A percentile compares a stretch with the other conserved stretches of the same genome.
phyloP scores from a whole-genome alignment of 2,888 invertebrate species.

The Eilema sororculum region DNA sequence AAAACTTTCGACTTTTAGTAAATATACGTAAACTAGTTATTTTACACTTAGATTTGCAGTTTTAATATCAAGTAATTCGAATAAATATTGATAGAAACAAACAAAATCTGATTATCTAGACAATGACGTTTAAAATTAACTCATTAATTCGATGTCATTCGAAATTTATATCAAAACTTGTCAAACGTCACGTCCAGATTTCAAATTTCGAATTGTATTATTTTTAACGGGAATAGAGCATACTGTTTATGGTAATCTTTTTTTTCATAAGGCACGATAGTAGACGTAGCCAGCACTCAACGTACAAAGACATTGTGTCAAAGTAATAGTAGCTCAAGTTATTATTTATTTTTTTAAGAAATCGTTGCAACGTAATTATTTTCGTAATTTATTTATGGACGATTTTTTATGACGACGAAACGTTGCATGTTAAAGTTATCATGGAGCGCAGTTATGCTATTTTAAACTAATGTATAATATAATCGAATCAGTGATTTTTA shows the following conservation, averaged over 20 bases:
- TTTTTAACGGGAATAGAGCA: neutral
- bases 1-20: no score
- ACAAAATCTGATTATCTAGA: no score
- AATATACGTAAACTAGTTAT: no score
- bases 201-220: neutral
- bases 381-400: neutral
- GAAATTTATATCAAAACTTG: neutral
- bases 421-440: neutral
- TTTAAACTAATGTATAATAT: neutral
- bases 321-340: slow-evolving; percentile 14
- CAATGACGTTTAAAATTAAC: no score
- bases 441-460: neutral
- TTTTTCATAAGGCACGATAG: slow-evolving; percentile 2
- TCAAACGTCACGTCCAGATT: neutral
- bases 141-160: neutral
- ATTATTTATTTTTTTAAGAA: slow-evolving; percentile 9
- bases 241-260: neutral
- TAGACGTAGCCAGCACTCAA: slow-evolving; percentile 13
- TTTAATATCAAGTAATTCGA: no score
- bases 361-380: slow-evolving; percentile 5
- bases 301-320: slow-evolving; percentile 12
- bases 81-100: no score
- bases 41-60: no score
- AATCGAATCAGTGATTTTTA: neutral
- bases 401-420: neutral